A percentile compares a stretch with the other conserved stretches of the same genome.
Evolutionary conservation across 2,888 invertebrate genomes (phyloP).

Genomic region (Acanthopleura granulata): DNA sequence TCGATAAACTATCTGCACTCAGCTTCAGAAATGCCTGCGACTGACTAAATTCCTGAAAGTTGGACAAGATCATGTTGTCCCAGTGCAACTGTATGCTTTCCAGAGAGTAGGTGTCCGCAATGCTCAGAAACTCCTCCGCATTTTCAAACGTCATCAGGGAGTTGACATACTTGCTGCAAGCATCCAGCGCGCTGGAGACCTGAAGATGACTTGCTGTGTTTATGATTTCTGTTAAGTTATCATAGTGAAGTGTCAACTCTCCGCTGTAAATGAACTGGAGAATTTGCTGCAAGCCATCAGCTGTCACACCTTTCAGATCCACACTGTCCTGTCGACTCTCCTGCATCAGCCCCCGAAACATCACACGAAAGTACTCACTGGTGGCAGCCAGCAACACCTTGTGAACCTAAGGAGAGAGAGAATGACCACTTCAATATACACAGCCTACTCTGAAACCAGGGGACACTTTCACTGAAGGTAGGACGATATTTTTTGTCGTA

Average conservation of each 20-base stretch:
- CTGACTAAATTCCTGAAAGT: constrained; percentile 62
- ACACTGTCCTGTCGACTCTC: constrained; percentile 66
- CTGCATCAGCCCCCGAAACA: constrained; percentile 66
- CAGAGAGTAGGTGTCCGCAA: constrained; percentile 65
- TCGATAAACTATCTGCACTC: constrained; percentile 47
- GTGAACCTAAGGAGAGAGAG: constrained; percentile 57
- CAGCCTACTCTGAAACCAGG: no score
- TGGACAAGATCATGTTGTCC: constrained; percentile 60
- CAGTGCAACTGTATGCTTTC: constrained; percentile 58
- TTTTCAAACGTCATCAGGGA: constrained; percentile 65
- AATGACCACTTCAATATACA: no score
- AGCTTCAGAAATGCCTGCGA: constrained; percentile 61
- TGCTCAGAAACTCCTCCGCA: constrained; percentile 63
- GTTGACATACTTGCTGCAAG: constrained; percentile 67
- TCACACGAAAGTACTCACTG: constrained; percentile 67
- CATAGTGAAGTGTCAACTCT: constrained; percentile 58
- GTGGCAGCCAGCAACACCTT: constrained; percentile 66
- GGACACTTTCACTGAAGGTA: no score
- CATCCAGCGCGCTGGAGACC: constrained; percentile 64
- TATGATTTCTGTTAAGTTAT: constrained; percentile 64
- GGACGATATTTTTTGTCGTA: no score
- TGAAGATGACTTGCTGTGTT: constrained; percentile 66
- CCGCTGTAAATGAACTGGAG: constrained; percentile 68
- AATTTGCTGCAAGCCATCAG: constrained; percentile 55
- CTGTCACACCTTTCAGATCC: constrained; percentile 63